Base-by-base conservation (phyloP, 2,113 vertebrate genomes). In the Tupaia tana region DNA sequence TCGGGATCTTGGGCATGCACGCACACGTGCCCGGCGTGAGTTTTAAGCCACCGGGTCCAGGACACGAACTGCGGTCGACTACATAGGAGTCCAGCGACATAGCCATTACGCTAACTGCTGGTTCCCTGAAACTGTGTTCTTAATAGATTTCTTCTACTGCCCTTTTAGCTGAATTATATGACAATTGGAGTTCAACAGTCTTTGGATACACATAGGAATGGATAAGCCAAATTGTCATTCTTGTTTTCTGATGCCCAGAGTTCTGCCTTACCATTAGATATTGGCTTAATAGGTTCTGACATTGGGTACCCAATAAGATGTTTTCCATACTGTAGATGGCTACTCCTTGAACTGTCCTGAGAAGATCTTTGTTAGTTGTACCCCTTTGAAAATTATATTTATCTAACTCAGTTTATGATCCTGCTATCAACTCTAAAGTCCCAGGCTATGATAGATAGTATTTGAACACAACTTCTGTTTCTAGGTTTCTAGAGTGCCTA, bases 71-170 rank as follows among this genome's bases (percentile, higher is more conserved):
- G n/a, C n/a, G n/a, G n/a, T n/a, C n/a, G n/a, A n/a, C n/a, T n/a
- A n/a, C n/a, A n/a, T n/a, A n/a, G n/a, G n/a, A n/a, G n/a, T n/a
- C n/a, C n/a, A n/a, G n/a, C n/a, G n/a, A n/a, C n/a, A n/a, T n/a
- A n/a, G n/a, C n/a, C n/a, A n/a, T n/a, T n/a, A n/a, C n/a, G n/a
- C n/a, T n/a, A n/a, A n/a, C n/a, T n/a, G n/a, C n/a, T n/a, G n/a
- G n/a, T n/a, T n/a, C n/a, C n/a, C n/a, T n/a, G n/a, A n/a, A n/a
- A n/a, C n/a, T n/a, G n/a, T 79, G 74, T 34, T 91, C 64, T 64
- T 91, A 83, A 83, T 71, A n/a, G 66, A 78, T 91, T 94, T 89
- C 43, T 91, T 78, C 29, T 43, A 22, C 31, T 81, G 16, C 58
- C n/a, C 25, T 87, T 92, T 61, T 9, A 25, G 19, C 54, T 80